Conservation (phyloP, 1,140 invertebrate genomes). For the Spodoptera litura region DNA sequence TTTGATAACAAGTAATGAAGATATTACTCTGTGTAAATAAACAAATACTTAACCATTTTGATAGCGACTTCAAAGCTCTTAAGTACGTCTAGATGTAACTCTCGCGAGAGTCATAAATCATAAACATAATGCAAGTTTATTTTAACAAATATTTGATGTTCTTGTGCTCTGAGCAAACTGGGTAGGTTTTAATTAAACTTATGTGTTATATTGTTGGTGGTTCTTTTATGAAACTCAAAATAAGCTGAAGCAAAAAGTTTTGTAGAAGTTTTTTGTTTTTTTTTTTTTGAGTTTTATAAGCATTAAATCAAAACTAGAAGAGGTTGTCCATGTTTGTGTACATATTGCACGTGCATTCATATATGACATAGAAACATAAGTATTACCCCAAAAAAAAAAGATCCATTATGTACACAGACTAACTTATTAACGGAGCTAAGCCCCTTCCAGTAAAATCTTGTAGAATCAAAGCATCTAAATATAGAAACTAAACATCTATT, state of each 20-base stretch:
- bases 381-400: too few species aligned
- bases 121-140: constrained; percentile 37
- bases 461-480: background rate
- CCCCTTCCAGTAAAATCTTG: background rate
- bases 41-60: constrained; percentile 14
- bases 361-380: too few species aligned
- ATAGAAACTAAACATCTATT: background rate
- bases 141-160: background rate
- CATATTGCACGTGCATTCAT: too few species aligned
- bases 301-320: too few species aligned
- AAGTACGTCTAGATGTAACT: constrained; percentile 30
- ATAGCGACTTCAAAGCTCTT: constrained; percentile 38
- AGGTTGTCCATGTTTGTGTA: too few species aligned
- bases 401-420: too few species aligned
- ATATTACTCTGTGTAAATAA: background rate
- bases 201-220: background rate
- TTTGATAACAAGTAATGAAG: constrained; percentile 35
- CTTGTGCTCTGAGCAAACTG: background rate
- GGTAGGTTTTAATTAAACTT: background rate
- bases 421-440: too few species aligned
- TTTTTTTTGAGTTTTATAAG: too few species aligned
- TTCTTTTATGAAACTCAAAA: too few species aligned
- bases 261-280: too few species aligned
- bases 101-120: constrained; percentile 29
- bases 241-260: too few species aligned